Percentiles rank a stretch among this genome's conserved stretches.
Evolutionary conservation across 2,797 vertebrate genomes (phyloP).

Genomic region (Phoxinus dragarum): DNA sequence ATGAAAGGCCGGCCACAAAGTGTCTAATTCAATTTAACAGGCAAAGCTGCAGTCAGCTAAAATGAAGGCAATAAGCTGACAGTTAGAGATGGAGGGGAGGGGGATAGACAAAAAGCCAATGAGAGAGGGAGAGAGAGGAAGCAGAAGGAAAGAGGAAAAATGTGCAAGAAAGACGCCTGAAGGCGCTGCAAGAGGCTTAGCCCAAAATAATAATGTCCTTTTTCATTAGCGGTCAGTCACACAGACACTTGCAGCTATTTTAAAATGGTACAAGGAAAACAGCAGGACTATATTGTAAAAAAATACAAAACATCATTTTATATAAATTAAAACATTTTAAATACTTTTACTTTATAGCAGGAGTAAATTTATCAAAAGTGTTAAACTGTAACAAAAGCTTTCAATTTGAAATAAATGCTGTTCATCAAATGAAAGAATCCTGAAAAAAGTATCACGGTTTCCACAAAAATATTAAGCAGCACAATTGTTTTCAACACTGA

Average conservation of each 20-base stretch:
- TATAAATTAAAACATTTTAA: not conserved
- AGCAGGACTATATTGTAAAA: no score
- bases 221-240: not conserved
- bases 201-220: not conserved
- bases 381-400: not conserved
- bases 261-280: not conserved
- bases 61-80: constrained; percentile 25
- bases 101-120: not conserved
- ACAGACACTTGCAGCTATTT: not conserved
- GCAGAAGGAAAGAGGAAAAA: not conserved
- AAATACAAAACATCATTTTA: not conserved
- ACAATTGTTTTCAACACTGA: not conserved
- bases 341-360: not conserved
- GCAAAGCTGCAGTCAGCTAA: constrained; percentile 46
- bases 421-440: not conserved
- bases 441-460: not conserved
- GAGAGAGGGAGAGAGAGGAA: not conserved
- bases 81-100: constrained; percentile 12
- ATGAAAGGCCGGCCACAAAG: constrained; percentile 30
- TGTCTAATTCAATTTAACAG: constrained; percentile 39
- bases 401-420: not conserved
- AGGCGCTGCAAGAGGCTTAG: constrained; percentile 2
- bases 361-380: not conserved
- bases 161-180: constrained; percentile 1
- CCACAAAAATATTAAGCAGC: not conserved